A percentile compares a stretch with the other conserved stretches of the same genome.
Conservation (phyloP, 2,888 invertebrate genomes). For the Stenodema calcarata region DNA sequence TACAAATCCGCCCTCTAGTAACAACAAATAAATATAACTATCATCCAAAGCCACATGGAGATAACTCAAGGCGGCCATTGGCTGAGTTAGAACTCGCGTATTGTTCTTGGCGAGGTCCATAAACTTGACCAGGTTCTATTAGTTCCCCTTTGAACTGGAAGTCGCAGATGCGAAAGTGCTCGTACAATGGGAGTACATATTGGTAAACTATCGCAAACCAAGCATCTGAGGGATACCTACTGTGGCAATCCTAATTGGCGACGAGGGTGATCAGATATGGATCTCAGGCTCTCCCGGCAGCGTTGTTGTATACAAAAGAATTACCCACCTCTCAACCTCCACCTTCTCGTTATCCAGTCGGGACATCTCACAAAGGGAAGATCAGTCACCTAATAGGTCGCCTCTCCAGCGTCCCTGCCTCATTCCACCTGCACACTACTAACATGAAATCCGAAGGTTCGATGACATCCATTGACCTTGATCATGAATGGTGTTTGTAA, state of each 20-base stretch:
- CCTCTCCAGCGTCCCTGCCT: background rate
- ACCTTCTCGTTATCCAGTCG: background rate
- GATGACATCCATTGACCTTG: background rate
- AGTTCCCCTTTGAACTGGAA: background rate
- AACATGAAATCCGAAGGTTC: background rate
- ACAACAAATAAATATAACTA: too few relatives aligned
- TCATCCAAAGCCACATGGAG: too few relatives aligned
- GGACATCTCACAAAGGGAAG: background rate
- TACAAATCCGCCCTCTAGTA: too few relatives aligned
- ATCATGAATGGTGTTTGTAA: background rate
- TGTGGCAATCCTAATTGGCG: background rate
- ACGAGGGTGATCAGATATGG: conserved; percentile 4
- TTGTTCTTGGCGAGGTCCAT: too few relatives aligned
- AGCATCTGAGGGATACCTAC: background rate
- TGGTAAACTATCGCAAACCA: background rate
- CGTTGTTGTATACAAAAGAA: background rate
- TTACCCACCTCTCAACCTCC: conserved; percentile 1
- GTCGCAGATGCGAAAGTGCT: background rate
- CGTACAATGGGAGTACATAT: background rate
- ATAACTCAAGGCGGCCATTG: too few relatives aligned
- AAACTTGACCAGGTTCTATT: background rate
- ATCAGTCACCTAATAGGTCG: background rate
- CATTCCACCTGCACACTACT: background rate
- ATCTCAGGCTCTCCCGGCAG: background rate
- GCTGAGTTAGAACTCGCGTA: too few relatives aligned